Base-by-base conservation (phyloP, 2,888 invertebrate species). In the Desoria tigrina region DNA sequence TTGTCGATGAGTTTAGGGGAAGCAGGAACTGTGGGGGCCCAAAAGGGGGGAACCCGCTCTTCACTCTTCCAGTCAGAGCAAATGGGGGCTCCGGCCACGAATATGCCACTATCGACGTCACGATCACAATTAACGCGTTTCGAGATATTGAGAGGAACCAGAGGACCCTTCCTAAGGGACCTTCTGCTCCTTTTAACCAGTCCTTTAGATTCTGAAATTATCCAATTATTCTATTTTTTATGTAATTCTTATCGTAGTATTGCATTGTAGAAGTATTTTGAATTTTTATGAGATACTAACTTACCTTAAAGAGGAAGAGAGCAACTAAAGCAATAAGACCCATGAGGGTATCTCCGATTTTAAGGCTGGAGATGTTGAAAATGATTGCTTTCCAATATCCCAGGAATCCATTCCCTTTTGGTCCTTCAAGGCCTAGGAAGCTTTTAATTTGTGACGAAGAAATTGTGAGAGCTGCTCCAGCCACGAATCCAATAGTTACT, bases 101-200 rank as follows among this genome's bases (percentile, higher is more conserved):
- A 79, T 81, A 88, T 0, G 89, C 87, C 71, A 87, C 78, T 1
- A 84, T 68, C 0, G 88, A 84, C 14, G 88, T 85, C 16, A 84
- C 79, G 42, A 88, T 79, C 32, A 93, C 90, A 32, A 89, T 84
- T n/a, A 92, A 78, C n/a, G 91, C 90, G 81, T 94, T 92, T 71
- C 91, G 85, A 1, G 88, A 85, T 73, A 90, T 89, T 14, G 89
- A 88, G 23, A 89, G 74, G 72, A 90, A 84, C 90, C 90, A 90
- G 16, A 90, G 79, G 4, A 84, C 53, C 26, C 78, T 78, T 65
- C 83, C 81, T 39, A 79, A 78, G 63, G 78, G 79, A 21, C 24
- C 14, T 24, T 2, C 2, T 3, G 32, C 23, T 81, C 81, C 1
- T 81, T 56, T 78, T 78, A 49, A 79, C 77, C 39, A 86, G 66